These are phyloP conservation scores for Promerops cafer DNA, from an alignment of 2,113 vertebrate species.

Conservation along the genomic window DNA sequence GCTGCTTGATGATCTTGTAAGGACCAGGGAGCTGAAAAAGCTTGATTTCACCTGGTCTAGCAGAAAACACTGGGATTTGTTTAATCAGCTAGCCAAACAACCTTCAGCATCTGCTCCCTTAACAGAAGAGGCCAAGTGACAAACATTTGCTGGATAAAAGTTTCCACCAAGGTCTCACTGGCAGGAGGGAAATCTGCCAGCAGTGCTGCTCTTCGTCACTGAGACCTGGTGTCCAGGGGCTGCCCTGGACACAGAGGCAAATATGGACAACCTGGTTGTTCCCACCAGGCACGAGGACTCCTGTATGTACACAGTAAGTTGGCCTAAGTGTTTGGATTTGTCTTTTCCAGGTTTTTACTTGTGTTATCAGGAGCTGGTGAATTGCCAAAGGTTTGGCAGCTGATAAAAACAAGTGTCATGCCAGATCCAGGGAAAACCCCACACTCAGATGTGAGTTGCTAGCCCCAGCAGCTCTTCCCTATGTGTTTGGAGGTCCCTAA, in stretches of 20 bases:
- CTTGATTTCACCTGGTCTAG: neutral
- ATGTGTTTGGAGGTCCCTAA: neutral
- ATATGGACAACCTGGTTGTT: neutral
- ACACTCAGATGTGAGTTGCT: neutral
- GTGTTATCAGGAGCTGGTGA: neutral
- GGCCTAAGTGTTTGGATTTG: neutral
- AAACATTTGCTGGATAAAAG: neutral
- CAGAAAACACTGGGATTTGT: neutral
- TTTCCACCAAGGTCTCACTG: neutral
- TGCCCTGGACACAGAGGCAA: neutral
- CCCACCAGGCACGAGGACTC: neutral
- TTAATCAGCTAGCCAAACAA: constrained; percentile 45
- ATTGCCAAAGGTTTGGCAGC: neutral
- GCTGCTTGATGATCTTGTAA: neutral
- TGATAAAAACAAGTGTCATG: neutral
- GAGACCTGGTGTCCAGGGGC: neutral
- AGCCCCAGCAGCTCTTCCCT: neutral
- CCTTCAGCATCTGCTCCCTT: neutral
- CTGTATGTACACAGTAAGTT: neutral
- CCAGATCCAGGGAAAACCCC: constrained; percentile 8
- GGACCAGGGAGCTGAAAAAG: neutral
- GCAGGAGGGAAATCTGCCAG: neutral
- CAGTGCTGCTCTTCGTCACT: neutral
- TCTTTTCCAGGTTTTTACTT: neutral
- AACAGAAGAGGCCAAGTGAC: neutral